Base-by-base conservation (phyloP, 2,113 vertebrate species). In the Lipophrys pholis region DNA sequence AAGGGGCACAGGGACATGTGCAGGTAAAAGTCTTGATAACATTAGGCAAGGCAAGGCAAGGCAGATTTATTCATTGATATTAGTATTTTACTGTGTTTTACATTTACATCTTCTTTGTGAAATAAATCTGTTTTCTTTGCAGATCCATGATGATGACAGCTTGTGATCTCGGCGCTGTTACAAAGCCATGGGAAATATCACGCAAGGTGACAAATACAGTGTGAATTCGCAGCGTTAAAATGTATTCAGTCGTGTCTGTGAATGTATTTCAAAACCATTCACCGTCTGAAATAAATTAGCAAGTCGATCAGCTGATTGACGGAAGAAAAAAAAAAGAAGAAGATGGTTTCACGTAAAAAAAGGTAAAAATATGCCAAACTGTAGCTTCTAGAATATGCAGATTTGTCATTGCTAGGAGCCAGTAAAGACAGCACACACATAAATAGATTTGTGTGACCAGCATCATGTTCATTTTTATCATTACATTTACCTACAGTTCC, bases 101-200 rank as follows among this genome's bases (percentile, higher is more conserved):
- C 21, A 30, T 30, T 30, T 30, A 30, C 21, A 30, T 30, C 21
- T 30, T 30, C 21, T 30, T 2, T 30, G 21, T 30, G 21, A 71
- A 55, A 66, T 69, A 69, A 73, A 80, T 40, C 6, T 43, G 36
- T 46, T 15, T n/a, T 53, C 40, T 59, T 71, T 51, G 88, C 93
- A 99, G 98, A 94, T 99, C 97, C 84, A 99, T 99, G 98, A 95
- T 99, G 95, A 99, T 99, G 98, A 99, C 98, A 82, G 97, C 98
- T 36, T 99, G 97, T 94, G 98, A 99, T 94, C 95, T 99, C 80
- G 98, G 98, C 89, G 98, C 98, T 70, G 98, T 97, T 90, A 99
- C 98, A 76, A 99, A 99, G 93, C 98, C 98, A n/a, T 99, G 98
- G 98, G 97, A 99, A 92, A 99, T 97, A 92, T 99, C 98, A n/a